Conservation (phyloP, 2,888 invertebrate genomes). For the Napeogenes inachia region DNA sequence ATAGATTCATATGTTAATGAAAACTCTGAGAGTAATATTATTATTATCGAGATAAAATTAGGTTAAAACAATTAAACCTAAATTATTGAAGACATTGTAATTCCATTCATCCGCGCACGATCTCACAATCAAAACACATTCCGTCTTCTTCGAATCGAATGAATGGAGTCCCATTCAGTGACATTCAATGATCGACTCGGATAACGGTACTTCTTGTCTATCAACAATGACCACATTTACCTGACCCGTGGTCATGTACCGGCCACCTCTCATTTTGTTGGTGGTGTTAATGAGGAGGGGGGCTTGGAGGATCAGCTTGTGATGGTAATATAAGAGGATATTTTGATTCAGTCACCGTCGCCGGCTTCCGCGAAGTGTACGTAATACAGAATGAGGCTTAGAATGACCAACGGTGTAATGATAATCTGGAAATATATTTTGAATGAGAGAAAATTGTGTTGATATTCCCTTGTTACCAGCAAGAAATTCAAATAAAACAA, state of each 20-base stretch:
- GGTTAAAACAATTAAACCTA: not conserved
- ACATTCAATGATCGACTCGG: constrained; percentile 50
- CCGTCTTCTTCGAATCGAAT: constrained; percentile 62
- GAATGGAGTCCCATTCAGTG: constrained; percentile 67
- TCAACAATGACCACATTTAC: constrained; percentile 40
- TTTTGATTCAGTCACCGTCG: constrained; percentile 69
- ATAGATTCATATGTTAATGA: too few species aligned
- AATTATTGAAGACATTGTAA: constrained; percentile 9
- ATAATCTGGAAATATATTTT: constrained; percentile 29
- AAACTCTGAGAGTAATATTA: too few species aligned
- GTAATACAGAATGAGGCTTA: constrained; percentile 41
- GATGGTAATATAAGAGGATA: constrained; percentile 52
- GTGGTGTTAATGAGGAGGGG: constrained; percentile 20
- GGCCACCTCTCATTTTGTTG: constrained; percentile 14
- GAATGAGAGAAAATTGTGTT: constrained; percentile 15
- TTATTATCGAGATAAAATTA: too few species aligned
- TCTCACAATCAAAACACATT: constrained; percentile 53
- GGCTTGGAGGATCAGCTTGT: constrained; percentile 19
- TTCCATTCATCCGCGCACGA: constrained; percentile 22
- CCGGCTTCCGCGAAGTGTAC: constrained; percentile 66
- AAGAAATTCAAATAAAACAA: too few species aligned
- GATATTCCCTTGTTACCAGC: not conserved
- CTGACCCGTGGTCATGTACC: constrained; percentile 24
- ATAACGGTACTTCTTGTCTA: constrained; percentile 68
- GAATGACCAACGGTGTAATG: constrained; percentile 35